These are phyloP conservation scores for Zonotrichia albicollis DNA, from an alignment of 2,797 vertebrate genomes.

Conservation along the genomic window DNA sequence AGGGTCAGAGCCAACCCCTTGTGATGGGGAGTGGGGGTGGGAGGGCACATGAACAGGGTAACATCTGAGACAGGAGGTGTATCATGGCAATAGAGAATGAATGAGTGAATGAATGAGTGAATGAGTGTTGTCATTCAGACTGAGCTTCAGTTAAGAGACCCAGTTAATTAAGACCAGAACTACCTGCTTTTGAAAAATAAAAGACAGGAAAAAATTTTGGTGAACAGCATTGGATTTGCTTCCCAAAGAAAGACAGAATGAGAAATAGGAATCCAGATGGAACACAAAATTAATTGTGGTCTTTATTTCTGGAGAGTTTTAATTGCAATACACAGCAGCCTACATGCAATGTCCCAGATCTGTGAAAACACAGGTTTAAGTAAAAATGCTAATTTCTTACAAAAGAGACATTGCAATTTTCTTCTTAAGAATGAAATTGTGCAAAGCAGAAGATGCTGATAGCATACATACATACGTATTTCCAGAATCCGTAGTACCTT, in stretches of 20 bases:
- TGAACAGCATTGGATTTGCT: background rate
- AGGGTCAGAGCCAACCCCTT: background rate
- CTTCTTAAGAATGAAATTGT: background rate
- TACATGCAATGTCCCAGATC: background rate
- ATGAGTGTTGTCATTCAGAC: background rate
- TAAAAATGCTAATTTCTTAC: background rate
- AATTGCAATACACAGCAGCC: background rate
- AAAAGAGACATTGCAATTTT: background rate
- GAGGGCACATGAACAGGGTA: background rate
- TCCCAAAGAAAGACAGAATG: background rate
- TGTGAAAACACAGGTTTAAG: background rate
- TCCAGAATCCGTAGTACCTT: background rate
- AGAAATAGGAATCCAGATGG: slow-evolving; percentile 22
- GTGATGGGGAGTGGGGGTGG: background rate
- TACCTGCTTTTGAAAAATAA: slow-evolving; percentile 22
- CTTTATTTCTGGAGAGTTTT: background rate
- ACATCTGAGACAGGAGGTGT: background rate
- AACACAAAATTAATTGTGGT: background rate
- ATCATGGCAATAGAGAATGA: background rate
- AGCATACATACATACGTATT: background rate
- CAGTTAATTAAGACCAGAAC: background rate
- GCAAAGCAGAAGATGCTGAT: background rate
- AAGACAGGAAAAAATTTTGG: background rate
- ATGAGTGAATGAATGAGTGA: background rate
- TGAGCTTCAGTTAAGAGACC: background rate